Conservation (phyloP, 1,140 invertebrate genomes). For the Scaptomyza montana region DNA sequence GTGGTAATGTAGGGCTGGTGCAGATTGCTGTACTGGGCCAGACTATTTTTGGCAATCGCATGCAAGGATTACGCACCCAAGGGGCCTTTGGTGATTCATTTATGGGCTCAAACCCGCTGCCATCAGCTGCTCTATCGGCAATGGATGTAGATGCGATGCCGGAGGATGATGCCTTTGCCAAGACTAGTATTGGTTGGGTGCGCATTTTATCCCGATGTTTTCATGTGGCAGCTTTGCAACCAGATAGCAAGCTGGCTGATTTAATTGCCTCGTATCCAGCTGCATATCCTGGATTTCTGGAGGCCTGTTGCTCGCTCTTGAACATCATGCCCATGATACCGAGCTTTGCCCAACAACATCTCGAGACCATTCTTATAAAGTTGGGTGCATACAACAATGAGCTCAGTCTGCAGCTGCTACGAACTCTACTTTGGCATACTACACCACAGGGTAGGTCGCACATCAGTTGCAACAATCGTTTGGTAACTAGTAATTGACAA, state of each 20-base stretch:
- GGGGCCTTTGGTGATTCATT: slow-evolving; percentile 53
- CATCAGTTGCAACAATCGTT: neutral
- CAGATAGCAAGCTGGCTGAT: slow-evolving; percentile 84
- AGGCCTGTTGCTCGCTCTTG: slow-evolving; percentile 90
- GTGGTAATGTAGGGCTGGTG: slow-evolving; percentile 93
- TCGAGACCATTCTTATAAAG: slow-evolving; percentile 87
- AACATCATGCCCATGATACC: slow-evolving; percentile 87
- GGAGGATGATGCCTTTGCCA: slow-evolving; percentile 81
- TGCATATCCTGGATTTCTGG: slow-evolving; percentile 87
- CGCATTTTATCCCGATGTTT: slow-evolving; percentile 78
- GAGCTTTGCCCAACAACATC: slow-evolving; percentile 86
- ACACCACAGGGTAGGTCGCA: slow-evolving; percentile 72
- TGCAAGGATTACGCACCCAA: slow-evolving; percentile 47
- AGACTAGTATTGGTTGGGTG: slow-evolving; percentile 82
- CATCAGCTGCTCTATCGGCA: slow-evolving; percentile 24
- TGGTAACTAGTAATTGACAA: neutral
- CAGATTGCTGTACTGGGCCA: slow-evolving; percentile 94
- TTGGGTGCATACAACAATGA: slow-evolving; percentile 86
- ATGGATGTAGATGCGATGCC: slow-evolving; percentile 62
- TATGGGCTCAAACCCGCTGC: slow-evolving; percentile 38
- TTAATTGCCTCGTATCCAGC: slow-evolving; percentile 87
- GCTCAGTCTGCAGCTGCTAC: slow-evolving; percentile 86
- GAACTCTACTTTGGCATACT: slow-evolving; percentile 86
- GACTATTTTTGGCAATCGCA: slow-evolving; percentile 85
- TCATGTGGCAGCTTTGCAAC: slow-evolving; percentile 69